Evolutionary conservation across 2,113 vertebrate genomes (phyloP).

Genomic region (Chaetorhynchus papuensis): DNA sequence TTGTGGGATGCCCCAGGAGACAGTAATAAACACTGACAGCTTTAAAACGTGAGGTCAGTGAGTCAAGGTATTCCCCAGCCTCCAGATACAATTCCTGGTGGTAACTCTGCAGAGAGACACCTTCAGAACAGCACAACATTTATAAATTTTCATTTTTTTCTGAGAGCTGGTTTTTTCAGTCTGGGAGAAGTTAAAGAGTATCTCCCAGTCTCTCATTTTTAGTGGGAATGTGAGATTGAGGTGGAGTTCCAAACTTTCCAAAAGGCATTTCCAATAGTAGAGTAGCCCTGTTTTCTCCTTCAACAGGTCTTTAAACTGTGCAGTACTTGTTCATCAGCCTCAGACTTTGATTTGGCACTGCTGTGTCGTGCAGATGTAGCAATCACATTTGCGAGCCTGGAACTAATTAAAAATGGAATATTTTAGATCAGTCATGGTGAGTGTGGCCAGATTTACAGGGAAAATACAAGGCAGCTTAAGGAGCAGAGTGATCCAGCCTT

Average conservation of each 20-base stretch:
- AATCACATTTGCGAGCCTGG: slow-evolving; percentile 69
- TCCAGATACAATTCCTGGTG: background rate
- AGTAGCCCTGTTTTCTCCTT: slow-evolving; percentile 56
- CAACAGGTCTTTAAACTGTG: slow-evolving; percentile 63
- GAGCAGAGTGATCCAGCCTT: slow-evolving; percentile 42
- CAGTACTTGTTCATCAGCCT: slow-evolving; percentile 60
- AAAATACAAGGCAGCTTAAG: slow-evolving; percentile 54
- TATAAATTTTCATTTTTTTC: background rate
- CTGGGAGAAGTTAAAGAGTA: background rate
- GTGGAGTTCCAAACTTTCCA: slow-evolving; percentile 18
- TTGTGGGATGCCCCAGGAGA: background rate
- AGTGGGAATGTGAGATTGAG: background rate
- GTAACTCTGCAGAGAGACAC: background rate
- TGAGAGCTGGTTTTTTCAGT: background rate
- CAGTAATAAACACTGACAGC: background rate
- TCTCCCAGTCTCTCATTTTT: background rate
- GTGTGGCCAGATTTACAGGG: slow-evolving; percentile 69
- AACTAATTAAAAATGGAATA: slow-evolving; percentile 82
- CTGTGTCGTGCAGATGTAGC: slow-evolving; percentile 62
- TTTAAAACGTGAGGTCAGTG: background rate
- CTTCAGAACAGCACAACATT: background rate
- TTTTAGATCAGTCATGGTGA: slow-evolving; percentile 73
- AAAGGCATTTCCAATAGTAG: slow-evolving; percentile 48
- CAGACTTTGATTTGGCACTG: slow-evolving; percentile 76
- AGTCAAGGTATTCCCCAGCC: background rate